Evolutionary conservation across 2,797 vertebrate species (phyloP).

Genomic region (Rousettus madagascariensis): DNA sequence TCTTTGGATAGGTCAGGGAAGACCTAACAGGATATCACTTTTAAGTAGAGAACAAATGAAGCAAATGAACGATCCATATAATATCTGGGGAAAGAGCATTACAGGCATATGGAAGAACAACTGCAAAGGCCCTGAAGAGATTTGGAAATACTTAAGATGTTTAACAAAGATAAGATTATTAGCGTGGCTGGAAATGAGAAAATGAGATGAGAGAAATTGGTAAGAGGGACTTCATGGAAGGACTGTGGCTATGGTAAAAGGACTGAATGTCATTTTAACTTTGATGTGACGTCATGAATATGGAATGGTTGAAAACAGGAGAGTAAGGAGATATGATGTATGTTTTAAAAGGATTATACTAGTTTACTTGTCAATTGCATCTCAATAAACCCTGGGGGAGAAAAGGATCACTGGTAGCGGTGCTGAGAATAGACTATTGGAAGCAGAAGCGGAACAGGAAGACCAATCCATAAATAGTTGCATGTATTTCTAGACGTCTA

Average conservation of each 20-base stretch:
- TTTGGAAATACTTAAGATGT: neutral
- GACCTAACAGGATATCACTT: neutral
- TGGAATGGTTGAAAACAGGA: neutral
- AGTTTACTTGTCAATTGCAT: neutral
- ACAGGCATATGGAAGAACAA: neutral
- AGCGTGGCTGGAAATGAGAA: neutral
- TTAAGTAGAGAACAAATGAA: constrained; percentile 8
- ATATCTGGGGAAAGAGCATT: neutral
- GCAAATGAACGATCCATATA: neutral
- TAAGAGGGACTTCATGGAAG: neutral
- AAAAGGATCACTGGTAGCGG: neutral
- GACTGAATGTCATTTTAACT: neutral
- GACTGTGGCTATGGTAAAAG: neutral
- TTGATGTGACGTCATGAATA: neutral
- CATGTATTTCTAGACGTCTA: constrained; percentile 13
- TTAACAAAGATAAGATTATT: neutral
- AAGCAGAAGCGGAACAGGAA: neutral
- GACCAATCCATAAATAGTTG: neutral
- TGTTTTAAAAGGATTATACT: neutral
- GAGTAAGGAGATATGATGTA: neutral
- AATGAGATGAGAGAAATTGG: neutral
- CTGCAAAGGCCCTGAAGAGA: neutral
- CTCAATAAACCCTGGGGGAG: neutral
- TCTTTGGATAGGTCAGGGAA: neutral
- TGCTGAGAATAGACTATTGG: neutral